Percentiles rank a stretch among this genome's conserved stretches.
Conservation (phyloP, 2,113 vertebrate genomes). For the Corapipo altera region DNA sequence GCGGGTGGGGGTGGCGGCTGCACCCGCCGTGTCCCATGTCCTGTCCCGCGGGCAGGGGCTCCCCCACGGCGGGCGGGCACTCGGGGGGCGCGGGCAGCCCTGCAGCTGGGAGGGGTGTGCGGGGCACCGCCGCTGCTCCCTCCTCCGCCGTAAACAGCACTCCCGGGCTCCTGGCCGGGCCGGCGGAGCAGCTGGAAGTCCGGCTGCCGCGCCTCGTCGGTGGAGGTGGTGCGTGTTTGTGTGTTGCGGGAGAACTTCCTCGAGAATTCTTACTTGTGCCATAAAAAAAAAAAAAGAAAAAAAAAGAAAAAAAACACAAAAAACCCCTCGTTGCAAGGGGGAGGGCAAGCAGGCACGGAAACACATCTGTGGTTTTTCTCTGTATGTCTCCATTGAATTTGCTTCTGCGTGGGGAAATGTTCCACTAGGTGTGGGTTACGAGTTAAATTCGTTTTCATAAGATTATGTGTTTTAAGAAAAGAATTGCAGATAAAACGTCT, state of each 20-base stretch:
- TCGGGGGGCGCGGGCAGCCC: background rate
- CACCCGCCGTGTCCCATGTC: too few relatives aligned
- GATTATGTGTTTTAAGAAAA: background rate
- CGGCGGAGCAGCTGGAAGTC: background rate
- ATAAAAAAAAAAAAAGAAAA: background rate
- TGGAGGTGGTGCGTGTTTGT: background rate
- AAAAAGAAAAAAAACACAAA: too few relatives aligned
- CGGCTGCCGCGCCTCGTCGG: background rate
- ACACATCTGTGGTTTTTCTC: background rate
- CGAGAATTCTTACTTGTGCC: background rate
- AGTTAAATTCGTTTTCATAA: background rate
- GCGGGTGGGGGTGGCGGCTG: too few relatives aligned
- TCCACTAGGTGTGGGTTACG: background rate
- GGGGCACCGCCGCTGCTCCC: background rate
- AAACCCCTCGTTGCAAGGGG: background rate
- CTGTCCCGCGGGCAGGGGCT: too few relatives aligned
- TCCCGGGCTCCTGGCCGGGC: background rate
- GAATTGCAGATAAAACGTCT: background rate
- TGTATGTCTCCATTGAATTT: rapidly evolving
- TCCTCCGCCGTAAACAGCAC: background rate
- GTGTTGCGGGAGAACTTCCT: background rate
- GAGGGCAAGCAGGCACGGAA: background rate
- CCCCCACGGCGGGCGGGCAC: background rate
- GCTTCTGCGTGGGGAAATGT: background rate
- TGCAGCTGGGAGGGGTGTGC: too few relatives aligned